Base-by-base conservation (phyloP, 2,797 vertebrate genomes). In the Danio jaintianensis region DNA sequence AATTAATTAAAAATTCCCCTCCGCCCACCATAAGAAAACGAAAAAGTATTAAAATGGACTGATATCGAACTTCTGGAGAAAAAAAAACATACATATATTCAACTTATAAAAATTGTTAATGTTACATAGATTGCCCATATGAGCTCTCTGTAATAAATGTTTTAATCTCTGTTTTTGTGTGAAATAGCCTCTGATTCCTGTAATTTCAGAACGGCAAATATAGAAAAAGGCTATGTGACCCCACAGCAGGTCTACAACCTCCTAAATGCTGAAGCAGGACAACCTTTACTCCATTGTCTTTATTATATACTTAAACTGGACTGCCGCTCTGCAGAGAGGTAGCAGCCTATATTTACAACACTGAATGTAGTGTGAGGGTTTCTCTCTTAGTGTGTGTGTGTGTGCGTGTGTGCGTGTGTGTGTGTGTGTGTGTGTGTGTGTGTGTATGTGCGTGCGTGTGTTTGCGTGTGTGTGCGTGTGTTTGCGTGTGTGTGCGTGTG, bases 301-400 rank as follows among this genome's bases (percentile, higher is more conserved):
- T 85, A 89, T 67, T 91, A 91, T 43, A 92, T 92, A 18, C 90
- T 93, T 64, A 88, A 91, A 53, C 82, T 93, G 82, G 90, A 90
- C 83, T 92, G 90, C 68, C 84, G 89, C 80, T 89, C 86, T 1
- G 85, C 90, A 79, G 89, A 90, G 50, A 90, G 88, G 91, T 92
- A 84, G 40, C 18, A 48, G 29, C 45, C 53, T 40, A 56, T 7
- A 18, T 7, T 5, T 0, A 55, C 15, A 69, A n/a, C 11, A 67
- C 18, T 45, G 40, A 50, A 43, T 58, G 16, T 16, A 62, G 4
- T 40, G 5, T 61, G 45, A 40, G 12, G 38, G 9, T n/a, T 52
- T 59, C 20, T 53, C 58, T 43, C 29, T n/a, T n/a, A n/a, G n/a
- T 29, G 29, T 29, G 29, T 29, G n/a, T n/a, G n/a, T n/a, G n/a